These are phyloP conservation scores for Crossocerus cetratus DNA, from an alignment of 2,888 invertebrate species.

Conservation along the genomic window DNA sequence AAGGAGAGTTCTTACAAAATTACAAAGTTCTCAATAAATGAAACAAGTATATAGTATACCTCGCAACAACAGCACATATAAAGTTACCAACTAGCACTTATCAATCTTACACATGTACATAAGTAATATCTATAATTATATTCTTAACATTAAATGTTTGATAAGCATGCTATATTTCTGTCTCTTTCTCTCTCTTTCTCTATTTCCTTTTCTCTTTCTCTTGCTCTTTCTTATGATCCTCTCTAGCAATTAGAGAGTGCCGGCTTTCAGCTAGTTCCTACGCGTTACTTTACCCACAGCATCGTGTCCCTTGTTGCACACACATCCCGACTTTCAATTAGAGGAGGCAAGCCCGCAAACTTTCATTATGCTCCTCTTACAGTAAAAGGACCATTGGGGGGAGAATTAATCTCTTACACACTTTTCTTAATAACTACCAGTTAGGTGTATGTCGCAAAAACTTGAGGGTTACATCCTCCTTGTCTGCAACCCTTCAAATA, in stretches of 20 bases:
- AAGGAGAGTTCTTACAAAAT: conserved; percentile 67
- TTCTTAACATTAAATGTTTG: conserved; percentile 56
- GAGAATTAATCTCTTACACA: background rate
- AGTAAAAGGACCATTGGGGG: background rate
- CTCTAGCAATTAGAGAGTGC: conserved; percentile 55
- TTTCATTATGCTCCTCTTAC: conserved; percentile 12
- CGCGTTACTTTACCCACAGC: conserved; percentile 47
- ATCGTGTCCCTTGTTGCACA: conserved; percentile 47
- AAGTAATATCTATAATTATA: conserved; percentile 45
- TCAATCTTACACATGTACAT: conserved; percentile 45
- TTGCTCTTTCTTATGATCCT: conserved; percentile 32
- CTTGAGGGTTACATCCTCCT: conserved; percentile 63
- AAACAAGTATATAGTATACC: conserved; percentile 58
- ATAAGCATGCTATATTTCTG: conserved; percentile 60
- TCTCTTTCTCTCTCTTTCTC: conserved; percentile 41
- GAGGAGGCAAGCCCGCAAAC: conserved; percentile 60
- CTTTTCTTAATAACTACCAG: background rate
- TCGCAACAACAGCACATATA: conserved; percentile 68
- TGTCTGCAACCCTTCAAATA: conserved; percentile 47
- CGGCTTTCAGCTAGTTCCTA: conserved; percentile 54
- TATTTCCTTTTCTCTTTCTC: conserved; percentile 46
- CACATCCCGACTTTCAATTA: conserved; percentile 43
- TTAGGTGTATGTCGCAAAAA: conserved; percentile 21
- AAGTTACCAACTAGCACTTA: conserved; percentile 58
- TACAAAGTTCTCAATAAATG: conserved; percentile 59